phyloP scores from a whole-genome alignment of 2,113 vertebrate genomes.

The Malurus melanocephalus region DNA sequence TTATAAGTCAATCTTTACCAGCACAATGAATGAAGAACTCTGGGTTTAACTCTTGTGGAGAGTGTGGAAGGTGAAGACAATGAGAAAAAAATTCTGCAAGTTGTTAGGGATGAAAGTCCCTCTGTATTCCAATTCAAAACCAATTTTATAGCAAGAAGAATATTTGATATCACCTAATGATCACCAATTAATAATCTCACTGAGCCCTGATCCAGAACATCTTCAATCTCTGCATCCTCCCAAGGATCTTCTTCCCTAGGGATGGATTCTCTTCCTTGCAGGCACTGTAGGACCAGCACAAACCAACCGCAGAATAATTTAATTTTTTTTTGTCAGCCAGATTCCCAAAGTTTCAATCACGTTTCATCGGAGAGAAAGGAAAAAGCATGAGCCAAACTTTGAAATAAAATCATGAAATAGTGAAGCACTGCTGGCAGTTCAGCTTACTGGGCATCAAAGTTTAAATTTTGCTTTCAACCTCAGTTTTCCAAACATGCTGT shows the following conservation, averaged over 20 bases:
- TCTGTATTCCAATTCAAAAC: neutral
- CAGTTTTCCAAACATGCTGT: conserved; percentile 15
- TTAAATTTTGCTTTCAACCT: conserved; percentile 57
- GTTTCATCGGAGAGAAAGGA: neutral
- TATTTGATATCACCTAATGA: neutral
- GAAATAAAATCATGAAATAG: conserved; percentile 25
- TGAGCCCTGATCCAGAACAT: neutral
- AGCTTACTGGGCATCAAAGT: conserved; percentile 56
- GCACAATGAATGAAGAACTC: neutral
- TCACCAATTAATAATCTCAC: neutral
- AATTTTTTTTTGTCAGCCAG: neutral
- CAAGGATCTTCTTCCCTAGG: neutral
- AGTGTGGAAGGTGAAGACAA: neutral
- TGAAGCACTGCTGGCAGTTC: conserved; percentile 27
- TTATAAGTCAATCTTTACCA: neutral
- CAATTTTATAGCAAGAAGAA: neutral
- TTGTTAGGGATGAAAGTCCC: neutral
- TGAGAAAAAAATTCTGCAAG: neutral
- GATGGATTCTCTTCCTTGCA: neutral
- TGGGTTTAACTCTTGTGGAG: neutral
- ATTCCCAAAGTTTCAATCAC: neutral
- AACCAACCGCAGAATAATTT: neutral
- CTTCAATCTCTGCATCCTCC: neutral
- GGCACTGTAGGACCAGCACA: neutral
- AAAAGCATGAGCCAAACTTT: conserved; percentile 14